Conservation (phyloP, 2,113 vertebrate species). For the Columba janthina region DNA sequence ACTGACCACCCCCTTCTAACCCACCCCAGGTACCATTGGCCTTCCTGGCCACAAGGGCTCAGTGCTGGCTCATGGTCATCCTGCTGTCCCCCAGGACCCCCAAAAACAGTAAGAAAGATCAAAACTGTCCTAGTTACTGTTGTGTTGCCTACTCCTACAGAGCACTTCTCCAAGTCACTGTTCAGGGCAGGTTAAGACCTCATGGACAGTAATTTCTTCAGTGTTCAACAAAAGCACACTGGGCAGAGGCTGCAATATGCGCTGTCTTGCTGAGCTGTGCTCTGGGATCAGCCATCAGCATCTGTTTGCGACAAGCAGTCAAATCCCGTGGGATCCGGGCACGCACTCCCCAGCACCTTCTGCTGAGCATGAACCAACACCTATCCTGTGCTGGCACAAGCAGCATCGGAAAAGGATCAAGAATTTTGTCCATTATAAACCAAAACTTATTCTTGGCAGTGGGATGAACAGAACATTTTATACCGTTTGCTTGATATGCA, state of each 20-base stretch:
- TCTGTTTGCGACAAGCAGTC: neutral
- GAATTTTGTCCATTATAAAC: neutral
- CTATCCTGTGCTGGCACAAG: neutral
- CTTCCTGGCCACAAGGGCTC: too few relatives aligned
- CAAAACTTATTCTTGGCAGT: neutral
- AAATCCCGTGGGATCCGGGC: neutral
- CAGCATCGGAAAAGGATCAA: neutral
- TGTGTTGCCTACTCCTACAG: neutral
- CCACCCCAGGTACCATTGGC: too few relatives aligned
- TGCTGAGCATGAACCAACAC: neutral
- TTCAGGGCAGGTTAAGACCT: neutral
- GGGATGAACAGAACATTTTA: conserved; percentile 1
- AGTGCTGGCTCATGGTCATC: too few relatives aligned
- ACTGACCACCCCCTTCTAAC: too few relatives aligned
- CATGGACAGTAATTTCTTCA: neutral
- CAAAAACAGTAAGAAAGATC: neutral
- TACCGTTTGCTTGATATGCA: neutral
- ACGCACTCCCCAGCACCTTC: neutral
- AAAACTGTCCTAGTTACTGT: neutral
- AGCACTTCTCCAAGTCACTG: neutral
- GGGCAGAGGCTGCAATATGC: neutral
- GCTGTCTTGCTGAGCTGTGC: neutral
- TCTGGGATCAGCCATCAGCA: neutral
- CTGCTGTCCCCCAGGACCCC: too few relatives aligned
- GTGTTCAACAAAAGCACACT: neutral